Conservation (phyloP, 2,888 invertebrate species). For the Chymomyza fuscimana region DNA sequence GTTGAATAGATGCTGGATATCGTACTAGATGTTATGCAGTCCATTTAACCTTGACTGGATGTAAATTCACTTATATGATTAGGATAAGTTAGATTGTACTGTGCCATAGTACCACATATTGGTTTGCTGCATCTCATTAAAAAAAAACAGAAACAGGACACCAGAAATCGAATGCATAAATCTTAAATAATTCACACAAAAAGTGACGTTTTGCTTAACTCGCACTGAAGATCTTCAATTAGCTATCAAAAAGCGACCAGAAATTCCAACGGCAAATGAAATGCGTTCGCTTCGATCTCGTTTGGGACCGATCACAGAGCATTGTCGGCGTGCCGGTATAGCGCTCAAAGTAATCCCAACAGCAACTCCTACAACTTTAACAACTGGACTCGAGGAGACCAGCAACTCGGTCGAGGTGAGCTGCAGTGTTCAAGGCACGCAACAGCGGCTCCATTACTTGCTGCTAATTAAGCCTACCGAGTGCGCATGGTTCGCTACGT, state of each 20-base stretch:
- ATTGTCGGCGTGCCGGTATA: slow-evolving; percentile 35
- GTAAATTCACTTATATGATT: neutral
- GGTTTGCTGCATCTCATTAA: slow-evolving; percentile 18
- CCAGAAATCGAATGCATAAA: slow-evolving; percentile 18
- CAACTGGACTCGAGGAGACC: neutral
- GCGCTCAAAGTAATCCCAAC: slow-evolving; percentile 38
- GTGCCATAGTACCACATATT: neutral
- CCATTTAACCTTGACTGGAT: neutral
- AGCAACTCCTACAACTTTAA: slow-evolving; percentile 57
- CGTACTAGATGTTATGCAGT: neutral
- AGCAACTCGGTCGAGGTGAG: neutral
- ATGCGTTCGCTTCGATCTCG: slow-evolving; percentile 50
- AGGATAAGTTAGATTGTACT: neutral
- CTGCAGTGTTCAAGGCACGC: slow-evolving; percentile 38
- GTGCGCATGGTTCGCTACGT: slow-evolving; percentile 48
- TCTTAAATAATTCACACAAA: slow-evolving; percentile 11
- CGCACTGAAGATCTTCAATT: slow-evolving; percentile 73
- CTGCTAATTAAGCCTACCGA: slow-evolving; percentile 76
- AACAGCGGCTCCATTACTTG: slow-evolving; percentile 66
- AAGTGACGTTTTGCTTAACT: slow-evolving; percentile 43
- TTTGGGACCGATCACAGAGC: slow-evolving; percentile 37
- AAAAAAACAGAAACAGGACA: slow-evolving; percentile 16
- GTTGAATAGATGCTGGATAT: slow-evolving; percentile 26
- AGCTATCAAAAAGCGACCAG: slow-evolving; percentile 64
- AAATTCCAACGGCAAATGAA: slow-evolving; percentile 55